Conservation (phyloP, 2,113 vertebrate genomes). For the Carettochelys insculpta region DNA sequence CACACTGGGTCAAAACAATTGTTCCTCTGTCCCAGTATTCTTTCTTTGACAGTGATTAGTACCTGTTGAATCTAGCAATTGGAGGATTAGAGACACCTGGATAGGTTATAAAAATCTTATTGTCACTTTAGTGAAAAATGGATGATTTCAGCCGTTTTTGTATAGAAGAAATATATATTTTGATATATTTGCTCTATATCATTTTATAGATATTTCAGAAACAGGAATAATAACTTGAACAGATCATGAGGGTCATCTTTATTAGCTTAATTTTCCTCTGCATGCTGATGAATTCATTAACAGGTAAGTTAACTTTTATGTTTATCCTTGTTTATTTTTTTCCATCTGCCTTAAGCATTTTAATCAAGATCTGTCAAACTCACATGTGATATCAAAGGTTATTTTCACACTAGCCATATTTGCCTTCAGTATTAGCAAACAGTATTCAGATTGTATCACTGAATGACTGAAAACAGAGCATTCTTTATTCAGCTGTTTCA, state of each 20-base stretch:
- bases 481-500: not conserved
- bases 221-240: not conserved
- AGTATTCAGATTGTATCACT: not conserved
- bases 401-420: not conserved
- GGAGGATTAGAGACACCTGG: not conserved
- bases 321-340: not conserved
- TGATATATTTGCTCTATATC: not conserved
- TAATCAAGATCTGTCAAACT: not conserved
- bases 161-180: slow-evolving; percentile 8
- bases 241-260: slow-evolving; percentile 50
- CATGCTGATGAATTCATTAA: slow-evolving; percentile 24
- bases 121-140: not conserved
- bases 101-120: not conserved
- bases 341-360: not conserved
- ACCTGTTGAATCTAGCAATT: not conserved
- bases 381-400: not conserved
- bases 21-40: not conserved
- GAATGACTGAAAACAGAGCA: fast-evolving
- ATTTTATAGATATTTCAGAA: slow-evolving; percentile 27
- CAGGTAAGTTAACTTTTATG: slow-evolving; percentile 53
- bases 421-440: not conserved
- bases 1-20: not conserved
- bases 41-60: not conserved
- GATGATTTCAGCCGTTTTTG: not conserved
- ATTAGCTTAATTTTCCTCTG: slow-evolving; percentile 50